Conservation (phyloP, 2,113 vertebrate genomes). For the Aspidoscelis tigris region DNA sequence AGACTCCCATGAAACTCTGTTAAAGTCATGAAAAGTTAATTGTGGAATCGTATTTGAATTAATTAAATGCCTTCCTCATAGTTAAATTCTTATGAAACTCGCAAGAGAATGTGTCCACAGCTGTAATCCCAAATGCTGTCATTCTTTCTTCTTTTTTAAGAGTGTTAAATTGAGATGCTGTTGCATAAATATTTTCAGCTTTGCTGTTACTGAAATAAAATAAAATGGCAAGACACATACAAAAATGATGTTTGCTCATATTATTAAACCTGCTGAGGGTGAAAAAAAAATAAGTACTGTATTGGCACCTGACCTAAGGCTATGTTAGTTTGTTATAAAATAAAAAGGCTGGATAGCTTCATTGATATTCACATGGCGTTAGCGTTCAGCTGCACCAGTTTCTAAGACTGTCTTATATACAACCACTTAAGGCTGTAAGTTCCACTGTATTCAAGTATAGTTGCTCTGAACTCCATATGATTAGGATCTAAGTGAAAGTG, state of each 20-base stretch:
- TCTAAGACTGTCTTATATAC: conserved; percentile 48
- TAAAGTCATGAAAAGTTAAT: conserved; percentile 57
- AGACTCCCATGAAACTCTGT: conserved; percentile 59
- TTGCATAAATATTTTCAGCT: conserved; percentile 19
- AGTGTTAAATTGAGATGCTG: conserved; percentile 20
- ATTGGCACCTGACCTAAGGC: conserved; percentile 72
- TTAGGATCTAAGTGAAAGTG: neutral
- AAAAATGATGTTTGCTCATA: neutral
- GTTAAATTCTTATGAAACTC: conserved; percentile 34
- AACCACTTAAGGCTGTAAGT: conserved; percentile 31
- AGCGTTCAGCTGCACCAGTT: conserved; percentile 52
- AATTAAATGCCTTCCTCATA: conserved; percentile 63
- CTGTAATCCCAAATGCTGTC: neutral
- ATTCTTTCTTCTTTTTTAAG: conserved; percentile 6
- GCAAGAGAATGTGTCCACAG: conserved; percentile 11
- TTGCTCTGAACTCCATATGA: neutral
- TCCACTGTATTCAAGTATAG: neutral
- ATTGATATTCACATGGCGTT: conserved; percentile 68
- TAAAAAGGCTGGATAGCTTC: conserved; percentile 77
- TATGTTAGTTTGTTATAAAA: conserved; percentile 72
- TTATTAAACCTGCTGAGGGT: neutral
- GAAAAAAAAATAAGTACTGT: conserved; percentile 17
- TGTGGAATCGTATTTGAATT: conserved; percentile 64
- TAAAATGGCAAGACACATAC: neutral
- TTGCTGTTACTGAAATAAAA: conserved; percentile 7